Evolutionary conservation across 2,888 invertebrate genomes (phyloP).

Genomic region (Ganaspis brasiliensis): DNA sequence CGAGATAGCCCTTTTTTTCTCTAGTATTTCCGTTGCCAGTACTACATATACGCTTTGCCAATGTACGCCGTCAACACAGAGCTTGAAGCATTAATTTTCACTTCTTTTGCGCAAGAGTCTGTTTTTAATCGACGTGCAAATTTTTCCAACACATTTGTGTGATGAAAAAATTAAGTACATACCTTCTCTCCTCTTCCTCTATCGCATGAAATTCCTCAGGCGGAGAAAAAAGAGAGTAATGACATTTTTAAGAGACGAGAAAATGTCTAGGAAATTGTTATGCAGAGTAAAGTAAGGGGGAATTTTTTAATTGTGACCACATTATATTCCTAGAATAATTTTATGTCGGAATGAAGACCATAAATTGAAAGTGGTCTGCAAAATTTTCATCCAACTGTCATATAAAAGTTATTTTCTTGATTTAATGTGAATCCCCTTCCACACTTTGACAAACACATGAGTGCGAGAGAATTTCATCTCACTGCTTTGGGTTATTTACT

Average conservation of each 20-base stretch:
- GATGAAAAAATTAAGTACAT: constrained; percentile 37
- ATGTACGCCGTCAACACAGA: constrained; percentile 1
- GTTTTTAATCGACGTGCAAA: constrained; percentile 21
- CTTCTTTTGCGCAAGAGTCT: not conserved
- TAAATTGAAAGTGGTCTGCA: too few species aligned
- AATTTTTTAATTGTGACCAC: constrained; percentile 9
- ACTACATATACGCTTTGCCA: not conserved
- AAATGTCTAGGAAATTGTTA: constrained; percentile 20
- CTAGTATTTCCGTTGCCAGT: not conserved
- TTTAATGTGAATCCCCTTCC: too few species aligned
- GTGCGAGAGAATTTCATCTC: too few species aligned
- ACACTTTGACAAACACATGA: too few species aligned
- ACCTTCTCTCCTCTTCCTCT: constrained; percentile 15
- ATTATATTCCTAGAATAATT: not conserved
- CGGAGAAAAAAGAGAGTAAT: constrained; percentile 28
- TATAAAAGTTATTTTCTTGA: too few species aligned
- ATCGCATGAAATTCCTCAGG: not conserved
- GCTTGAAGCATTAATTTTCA: constrained; percentile 3
- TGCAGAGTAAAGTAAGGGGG: constrained; percentile 11
- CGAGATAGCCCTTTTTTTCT: constrained; percentile 6
- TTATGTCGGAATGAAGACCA: too few species aligned
- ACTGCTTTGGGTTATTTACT: too few species aligned
- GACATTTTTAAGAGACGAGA: constrained; percentile 25
- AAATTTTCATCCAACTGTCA: too few species aligned
- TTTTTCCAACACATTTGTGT: constrained; percentile 14